These are phyloP conservation scores for Falcunculus frontatus DNA, from an alignment of 2,113 vertebrate species.

Conservation along the genomic window DNA sequence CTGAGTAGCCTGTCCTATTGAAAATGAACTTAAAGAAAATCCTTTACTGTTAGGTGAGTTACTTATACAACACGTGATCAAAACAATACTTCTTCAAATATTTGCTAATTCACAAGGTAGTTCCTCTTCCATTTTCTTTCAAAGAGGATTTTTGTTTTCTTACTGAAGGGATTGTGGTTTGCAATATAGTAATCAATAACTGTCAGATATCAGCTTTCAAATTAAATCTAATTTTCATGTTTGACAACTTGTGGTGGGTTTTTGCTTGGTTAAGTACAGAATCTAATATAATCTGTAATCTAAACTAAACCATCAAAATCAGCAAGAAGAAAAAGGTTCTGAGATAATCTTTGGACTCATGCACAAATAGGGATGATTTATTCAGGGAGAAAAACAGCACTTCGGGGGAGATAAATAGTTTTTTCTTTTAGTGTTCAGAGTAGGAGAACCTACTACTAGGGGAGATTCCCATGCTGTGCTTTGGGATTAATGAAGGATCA, in stretches of 20 bases:
- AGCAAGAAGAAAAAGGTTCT: not conserved
- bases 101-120: not conserved
- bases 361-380: too few relatives aligned
- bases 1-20: not conserved
- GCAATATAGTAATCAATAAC: not conserved
- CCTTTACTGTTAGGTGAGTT: not conserved
- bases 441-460: not conserved
- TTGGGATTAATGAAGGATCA: not conserved
- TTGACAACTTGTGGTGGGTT: not conserved
- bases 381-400: not conserved
- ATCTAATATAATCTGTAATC: not conserved
- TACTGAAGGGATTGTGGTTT: not conserved
- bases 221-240: not conserved
- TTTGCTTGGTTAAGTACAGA: not conserved
- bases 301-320: not conserved
- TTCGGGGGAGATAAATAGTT: not conserved
- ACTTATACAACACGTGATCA: not conserved
- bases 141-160: not conserved
- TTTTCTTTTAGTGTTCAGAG: not conserved
- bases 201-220: not conserved
- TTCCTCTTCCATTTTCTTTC: not conserved
- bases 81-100: not conserved
- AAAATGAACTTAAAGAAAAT: not conserved
- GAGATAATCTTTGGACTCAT: not conserved
- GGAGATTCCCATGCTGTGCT: not conserved